A percentile compares a stretch with the other conserved stretches of the same genome.
These are phyloP conservation scores for Meghimatium bilineatum DNA, from an alignment of 2,888 invertebrate genomes.

Conservation along the genomic window DNA sequence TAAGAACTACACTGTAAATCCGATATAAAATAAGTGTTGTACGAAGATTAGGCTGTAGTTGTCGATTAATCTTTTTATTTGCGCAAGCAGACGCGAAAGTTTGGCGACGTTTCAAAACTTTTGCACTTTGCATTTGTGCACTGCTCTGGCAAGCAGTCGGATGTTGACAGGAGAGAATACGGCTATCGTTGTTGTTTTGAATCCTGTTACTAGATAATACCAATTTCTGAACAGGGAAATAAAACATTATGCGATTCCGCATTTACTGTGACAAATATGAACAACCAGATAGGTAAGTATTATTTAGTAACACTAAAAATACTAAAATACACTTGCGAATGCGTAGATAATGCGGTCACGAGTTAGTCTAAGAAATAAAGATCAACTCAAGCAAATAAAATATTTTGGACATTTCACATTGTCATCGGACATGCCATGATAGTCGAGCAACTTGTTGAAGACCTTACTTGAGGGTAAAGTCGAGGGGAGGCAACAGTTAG, in stretches of 20 bases:
- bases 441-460: too few relatives aligned
- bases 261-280: constrained; percentile 53
- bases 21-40: neutral
- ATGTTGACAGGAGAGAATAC: constrained; percentile 3
- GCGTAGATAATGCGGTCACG: too few relatives aligned
- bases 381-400: too few relatives aligned
- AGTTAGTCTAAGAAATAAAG: too few relatives aligned
- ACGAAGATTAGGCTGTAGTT: neutral
- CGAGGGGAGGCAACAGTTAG: too few relatives aligned
- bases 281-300: constrained; percentile 50
- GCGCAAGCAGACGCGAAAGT: neutral
- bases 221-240: constrained; percentile 8
- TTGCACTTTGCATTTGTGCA: neutral
- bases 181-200: neutral
- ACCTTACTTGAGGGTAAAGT: too few relatives aligned
- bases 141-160: constrained; percentile 11
- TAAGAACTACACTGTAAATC: too few relatives aligned
- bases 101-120: neutral
- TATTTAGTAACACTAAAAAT: too few relatives aligned
- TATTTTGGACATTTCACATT: too few relatives aligned
- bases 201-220: neutral
- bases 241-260: constrained; percentile 51
- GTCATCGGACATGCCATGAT: too few relatives aligned
- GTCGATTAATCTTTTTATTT: neutral
- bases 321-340: too few relatives aligned